Evolutionary conservation across 2,113 vertebrate species (phyloP).

Genomic region (Prunella fulvescens): DNA sequence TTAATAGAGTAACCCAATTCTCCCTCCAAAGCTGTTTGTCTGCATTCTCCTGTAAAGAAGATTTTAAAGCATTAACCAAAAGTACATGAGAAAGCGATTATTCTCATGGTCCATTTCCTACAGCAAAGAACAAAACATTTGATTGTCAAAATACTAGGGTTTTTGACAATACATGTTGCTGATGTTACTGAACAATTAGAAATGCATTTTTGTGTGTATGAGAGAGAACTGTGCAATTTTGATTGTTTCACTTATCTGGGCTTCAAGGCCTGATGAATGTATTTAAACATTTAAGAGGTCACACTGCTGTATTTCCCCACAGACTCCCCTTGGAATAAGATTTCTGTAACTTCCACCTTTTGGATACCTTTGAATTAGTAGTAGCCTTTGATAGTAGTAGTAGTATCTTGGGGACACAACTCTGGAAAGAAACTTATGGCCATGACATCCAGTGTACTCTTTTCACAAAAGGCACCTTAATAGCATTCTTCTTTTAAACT

Average conservation of each 20-base stretch:
- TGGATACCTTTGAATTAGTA: neutral
- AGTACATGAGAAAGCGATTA: slow-evolving; percentile 66
- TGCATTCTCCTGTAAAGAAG: slow-evolving; percentile 57
- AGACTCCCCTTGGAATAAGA: neutral
- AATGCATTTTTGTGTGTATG: neutral
- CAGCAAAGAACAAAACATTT: slow-evolving; percentile 39
- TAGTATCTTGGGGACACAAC: neutral
- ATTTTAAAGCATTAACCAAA: slow-evolving; percentile 70
- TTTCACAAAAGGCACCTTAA: neutral
- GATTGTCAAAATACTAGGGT: neutral
- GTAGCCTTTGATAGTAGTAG: no score
- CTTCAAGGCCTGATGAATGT: neutral
- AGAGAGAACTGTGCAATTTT: neutral
- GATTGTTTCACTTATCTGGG: neutral
- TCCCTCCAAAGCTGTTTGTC: slow-evolving; percentile 55
- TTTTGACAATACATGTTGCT: neutral
- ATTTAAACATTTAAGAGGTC: neutral
- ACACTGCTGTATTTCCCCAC: neutral
- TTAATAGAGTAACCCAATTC: slow-evolving; percentile 47
- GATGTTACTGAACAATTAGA: neutral
- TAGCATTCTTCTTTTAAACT: neutral
- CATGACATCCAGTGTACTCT: neutral
- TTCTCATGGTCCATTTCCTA: slow-evolving; percentile 43
- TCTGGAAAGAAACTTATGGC: neutral
- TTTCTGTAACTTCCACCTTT: neutral